Evolutionary conservation across 2,113 vertebrate species (phyloP).

Genomic region (Geococcyx californianus): DNA sequence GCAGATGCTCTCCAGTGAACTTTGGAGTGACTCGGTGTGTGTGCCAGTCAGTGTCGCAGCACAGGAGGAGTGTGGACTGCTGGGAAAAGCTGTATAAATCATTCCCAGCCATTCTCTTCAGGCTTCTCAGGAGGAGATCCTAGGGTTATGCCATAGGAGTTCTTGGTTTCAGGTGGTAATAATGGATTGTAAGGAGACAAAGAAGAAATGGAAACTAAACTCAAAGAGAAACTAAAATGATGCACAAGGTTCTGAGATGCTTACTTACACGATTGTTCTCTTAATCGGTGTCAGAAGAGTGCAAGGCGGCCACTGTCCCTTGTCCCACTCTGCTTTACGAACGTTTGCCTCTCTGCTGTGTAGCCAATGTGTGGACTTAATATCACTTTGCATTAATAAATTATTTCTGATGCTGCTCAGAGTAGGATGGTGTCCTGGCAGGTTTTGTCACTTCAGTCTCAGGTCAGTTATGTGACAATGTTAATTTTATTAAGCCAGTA

Average conservation of each 20-base stretch:
- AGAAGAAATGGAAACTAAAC: neutral
- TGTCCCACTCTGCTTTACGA: rapidly evolving
- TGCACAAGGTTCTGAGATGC: neutral
- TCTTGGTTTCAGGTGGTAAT: neutral
- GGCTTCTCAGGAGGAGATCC: neutral
- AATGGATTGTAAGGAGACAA: neutral
- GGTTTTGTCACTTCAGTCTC: neutral
- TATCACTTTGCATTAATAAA: neutral
- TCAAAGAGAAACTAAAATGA: neutral
- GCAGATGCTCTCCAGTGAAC: conserved; percentile 50
- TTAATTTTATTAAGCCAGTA: neutral
- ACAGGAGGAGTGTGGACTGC: rapidly evolving
- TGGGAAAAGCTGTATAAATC: rapidly evolving
- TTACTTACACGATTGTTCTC: neutral
- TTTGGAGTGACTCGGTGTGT: neutral
- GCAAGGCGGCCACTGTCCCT: neutral
- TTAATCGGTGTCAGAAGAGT: neutral
- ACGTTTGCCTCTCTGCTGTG: neutral
- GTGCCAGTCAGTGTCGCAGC: neutral
- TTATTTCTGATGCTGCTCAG: neutral
- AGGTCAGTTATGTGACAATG: rapidly evolving
- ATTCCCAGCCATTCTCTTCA: neutral
- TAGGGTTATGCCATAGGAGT: neutral
- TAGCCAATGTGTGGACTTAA: neutral
- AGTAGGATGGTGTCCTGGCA: neutral